Conservation (phyloP, 2,797 vertebrate species). For the Bradypodion ventrale region DNA sequence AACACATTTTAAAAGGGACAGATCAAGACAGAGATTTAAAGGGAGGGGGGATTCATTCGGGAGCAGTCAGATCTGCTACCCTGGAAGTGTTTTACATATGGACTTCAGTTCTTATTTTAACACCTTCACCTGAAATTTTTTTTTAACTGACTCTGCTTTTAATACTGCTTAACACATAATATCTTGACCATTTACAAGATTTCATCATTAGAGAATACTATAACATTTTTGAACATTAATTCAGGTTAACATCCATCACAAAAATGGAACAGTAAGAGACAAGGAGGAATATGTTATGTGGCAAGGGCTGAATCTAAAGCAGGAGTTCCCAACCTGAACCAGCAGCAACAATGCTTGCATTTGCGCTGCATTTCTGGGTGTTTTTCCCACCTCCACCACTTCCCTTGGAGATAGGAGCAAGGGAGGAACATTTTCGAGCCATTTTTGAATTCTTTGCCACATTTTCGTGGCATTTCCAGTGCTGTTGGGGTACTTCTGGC, state of each 20-base stretch:
- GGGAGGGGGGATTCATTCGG: no score
- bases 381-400: no score
- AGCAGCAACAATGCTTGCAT: no score
- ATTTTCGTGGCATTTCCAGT: no score
- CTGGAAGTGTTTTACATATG: not conserved
- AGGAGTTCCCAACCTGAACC: no score
- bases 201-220: constrained; percentile 15
- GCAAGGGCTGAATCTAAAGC: not conserved
- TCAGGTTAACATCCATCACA: not conserved
- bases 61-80: constrained; percentile 8
- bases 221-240: constrained; percentile 18
- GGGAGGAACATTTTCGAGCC: no score
- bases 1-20: not conserved
- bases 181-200: constrained; percentile 21
- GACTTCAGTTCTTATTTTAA: constrained; percentile 12
- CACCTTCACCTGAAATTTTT: constrained; percentile 8
- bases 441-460: no score
- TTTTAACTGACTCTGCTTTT: not conserved
- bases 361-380: no score
- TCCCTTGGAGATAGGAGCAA: no score
- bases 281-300: not conserved
- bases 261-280: not conserved
- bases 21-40: constrained; percentile 23
- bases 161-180: constrained; percentile 9
- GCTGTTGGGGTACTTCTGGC: no score